Evolutionary conservation across 92 coral and sea anemone genomes (phyloP).

Genomic region (Micromussa lordhowensis): DNA sequence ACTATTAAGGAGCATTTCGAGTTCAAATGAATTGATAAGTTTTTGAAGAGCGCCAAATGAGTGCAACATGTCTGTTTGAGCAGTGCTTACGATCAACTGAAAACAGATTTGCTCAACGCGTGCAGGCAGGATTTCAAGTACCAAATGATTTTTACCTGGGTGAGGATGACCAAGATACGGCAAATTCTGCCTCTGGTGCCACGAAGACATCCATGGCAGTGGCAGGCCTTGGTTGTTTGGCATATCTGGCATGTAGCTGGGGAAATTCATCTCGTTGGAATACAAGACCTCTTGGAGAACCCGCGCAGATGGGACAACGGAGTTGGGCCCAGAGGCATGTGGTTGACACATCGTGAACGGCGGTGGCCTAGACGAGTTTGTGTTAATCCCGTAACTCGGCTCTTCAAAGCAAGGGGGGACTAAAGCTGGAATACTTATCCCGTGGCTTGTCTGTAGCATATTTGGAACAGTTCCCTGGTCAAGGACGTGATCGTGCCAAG

Average conservation of each 20-base stretch:
- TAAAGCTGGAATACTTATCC: slow-evolving; percentile 81
- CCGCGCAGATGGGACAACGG: slow-evolving; percentile 74
- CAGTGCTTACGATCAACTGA: slow-evolving; percentile 4
- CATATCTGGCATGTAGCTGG: slow-evolving; percentile 79
- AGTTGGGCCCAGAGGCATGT: slow-evolving; percentile 53
- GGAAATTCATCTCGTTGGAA: slow-evolving; percentile 77
- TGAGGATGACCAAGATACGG: slow-evolving; percentile 85
- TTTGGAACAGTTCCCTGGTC: neutral
- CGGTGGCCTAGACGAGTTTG: slow-evolving; percentile 69
- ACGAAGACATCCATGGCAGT: slow-evolving; percentile 74
- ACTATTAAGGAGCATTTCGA: slow-evolving; percentile 68
- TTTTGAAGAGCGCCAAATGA: slow-evolving; percentile 49
- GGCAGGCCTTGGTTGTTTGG: slow-evolving; percentile 73
- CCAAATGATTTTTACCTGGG: slow-evolving; percentile 62
- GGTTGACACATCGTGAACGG: slow-evolving; percentile 75
- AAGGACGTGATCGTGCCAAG: neutral
- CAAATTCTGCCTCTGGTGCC: slow-evolving; percentile 78
- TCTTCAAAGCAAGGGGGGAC: slow-evolving; percentile 88
- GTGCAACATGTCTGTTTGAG: slow-evolving; percentile 38
- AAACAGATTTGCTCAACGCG: slow-evolving; percentile 41
- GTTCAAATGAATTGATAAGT: slow-evolving; percentile 58
- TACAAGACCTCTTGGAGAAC: slow-evolving; percentile 86
- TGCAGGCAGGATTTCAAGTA: neutral
- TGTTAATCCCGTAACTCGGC: slow-evolving; percentile 71
- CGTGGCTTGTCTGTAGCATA: slow-evolving; percentile 80